phyloP scores from a whole-genome alignment of 2,797 vertebrate genomes.

The Rhinophrynus dorsalis region DNA sequence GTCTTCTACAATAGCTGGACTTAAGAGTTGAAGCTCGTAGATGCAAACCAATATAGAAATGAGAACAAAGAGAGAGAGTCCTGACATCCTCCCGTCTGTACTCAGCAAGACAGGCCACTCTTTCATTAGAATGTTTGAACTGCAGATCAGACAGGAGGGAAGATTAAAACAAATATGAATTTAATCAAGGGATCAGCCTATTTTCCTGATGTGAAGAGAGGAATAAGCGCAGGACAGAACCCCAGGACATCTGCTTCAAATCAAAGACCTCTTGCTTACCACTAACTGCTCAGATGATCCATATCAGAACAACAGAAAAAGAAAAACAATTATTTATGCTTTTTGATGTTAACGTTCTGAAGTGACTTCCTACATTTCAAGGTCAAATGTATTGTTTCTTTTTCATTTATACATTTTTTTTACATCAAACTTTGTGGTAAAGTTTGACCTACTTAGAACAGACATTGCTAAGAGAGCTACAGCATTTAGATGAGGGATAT shows the following conservation, averaged over 20 bases:
- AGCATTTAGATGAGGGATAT: too few relatives aligned
- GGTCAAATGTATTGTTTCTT: conserved; percentile 82
- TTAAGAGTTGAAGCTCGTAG: too few relatives aligned
- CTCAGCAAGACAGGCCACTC: conserved; percentile 72
- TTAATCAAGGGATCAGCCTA: conserved; percentile 85
- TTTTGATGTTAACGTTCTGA: conserved; percentile 91
- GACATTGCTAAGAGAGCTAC: neutral
- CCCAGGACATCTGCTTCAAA: conserved; percentile 90
- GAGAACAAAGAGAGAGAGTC: too few relatives aligned
- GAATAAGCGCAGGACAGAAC: conserved; percentile 82
- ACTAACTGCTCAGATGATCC: conserved; percentile 94
- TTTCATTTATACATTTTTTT: neutral
- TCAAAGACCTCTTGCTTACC: conserved; percentile 95
- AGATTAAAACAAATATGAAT: conserved; percentile 99
- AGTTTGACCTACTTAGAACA: conserved; percentile 48
- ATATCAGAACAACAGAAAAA: conserved; percentile 96
- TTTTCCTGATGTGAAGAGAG: conserved; percentile 84
- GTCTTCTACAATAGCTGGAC: too few relatives aligned
- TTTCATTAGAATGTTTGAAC: conserved; percentile 82
- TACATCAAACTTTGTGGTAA: too few relatives aligned
- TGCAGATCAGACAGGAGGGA: conserved; percentile 79
- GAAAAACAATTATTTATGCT: conserved; percentile 99
- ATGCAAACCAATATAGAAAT: too few relatives aligned
- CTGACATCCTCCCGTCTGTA: conserved; percentile 65
- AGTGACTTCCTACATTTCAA: conserved; percentile 73